Conservation (phyloP, 1,140 invertebrate genomes). For the Nylanderia fulva region DNA sequence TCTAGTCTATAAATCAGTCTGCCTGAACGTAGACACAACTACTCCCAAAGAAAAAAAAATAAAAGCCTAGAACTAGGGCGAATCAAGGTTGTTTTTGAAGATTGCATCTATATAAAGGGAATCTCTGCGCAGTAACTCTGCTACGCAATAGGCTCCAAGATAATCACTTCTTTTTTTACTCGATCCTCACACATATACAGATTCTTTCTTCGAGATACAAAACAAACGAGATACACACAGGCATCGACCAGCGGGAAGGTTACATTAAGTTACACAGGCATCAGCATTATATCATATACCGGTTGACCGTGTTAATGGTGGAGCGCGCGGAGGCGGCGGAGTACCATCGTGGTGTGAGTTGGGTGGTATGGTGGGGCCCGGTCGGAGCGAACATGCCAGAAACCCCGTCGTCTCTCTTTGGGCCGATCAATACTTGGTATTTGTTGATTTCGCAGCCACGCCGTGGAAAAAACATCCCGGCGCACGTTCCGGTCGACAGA, state of each 20-base stretch:
- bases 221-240: not conserved
- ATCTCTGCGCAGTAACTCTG: not conserved
- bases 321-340: constrained; percentile 8
- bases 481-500: not conserved
- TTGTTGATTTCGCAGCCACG: constrained; percentile 5
- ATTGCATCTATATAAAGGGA: not conserved
- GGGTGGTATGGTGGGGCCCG: constrained; percentile 74
- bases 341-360: constrained; percentile 24
- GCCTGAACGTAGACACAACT: not conserved
- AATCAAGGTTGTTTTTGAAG: not conserved
- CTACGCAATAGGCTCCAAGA: constrained; percentile 5
- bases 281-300: constrained; percentile 57
- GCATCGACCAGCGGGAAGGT: not conserved
- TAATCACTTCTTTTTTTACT: not conserved
- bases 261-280: constrained; percentile 19
- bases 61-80: not conserved
- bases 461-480: not conserved
- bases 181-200: not conserved
- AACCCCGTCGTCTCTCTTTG: constrained; percentile 71
- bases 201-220: not conserved
- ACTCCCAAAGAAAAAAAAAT: not conserved
- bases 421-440: constrained; percentile 80
- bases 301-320: constrained; percentile 21
- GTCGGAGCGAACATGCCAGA: constrained; percentile 82
- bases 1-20: not conserved